Base-by-base conservation (phyloP, 64 coral and sea anemone genomes). In the Catalaphyllia jardinei region DNA sequence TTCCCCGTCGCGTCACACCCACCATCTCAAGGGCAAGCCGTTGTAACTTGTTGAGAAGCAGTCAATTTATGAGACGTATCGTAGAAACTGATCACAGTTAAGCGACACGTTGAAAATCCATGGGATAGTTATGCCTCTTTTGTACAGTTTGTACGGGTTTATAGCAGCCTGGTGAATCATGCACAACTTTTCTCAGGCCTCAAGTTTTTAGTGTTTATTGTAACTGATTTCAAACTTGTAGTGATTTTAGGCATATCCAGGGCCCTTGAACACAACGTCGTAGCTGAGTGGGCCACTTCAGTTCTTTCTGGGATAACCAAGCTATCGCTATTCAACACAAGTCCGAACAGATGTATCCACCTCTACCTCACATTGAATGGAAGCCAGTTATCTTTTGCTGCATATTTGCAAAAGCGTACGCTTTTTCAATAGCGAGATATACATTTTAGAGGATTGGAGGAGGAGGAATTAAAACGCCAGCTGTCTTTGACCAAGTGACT, bases 1-100 rank as follows among this genome's bases (percentile, higher is more conserved):
- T n/a, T n/a, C n/a, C n/a, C n/a, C n/a, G n/a, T n/a, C n/a, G n/a
- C n/a, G n/a, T n/a, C n/a, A n/a, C n/a, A n/a, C n/a, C n/a, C n/a
- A n/a, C n/a, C 86, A 93, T 11, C 86, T 78, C n/a, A 79, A 71
- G 18, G 33, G 28, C 6, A 71, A 11, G 27, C 91, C 91, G 27
- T 87, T 15, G n/a, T n/a, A n/a, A n/a, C n/a, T n/a, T n/a, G 25
- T 73, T 87, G 2, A 87, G 64, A 3, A 87, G 61, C 29, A 81
- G 39, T 27, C 83, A 92, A 51, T 62, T 20, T 52, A 57, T 29
- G 46, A 92, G 55, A 87, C 60, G 62, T 92, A 92, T 35, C 87
- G 78, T 16, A 92, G 87, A 63, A 87, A 92, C 39, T 92, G 91
- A 71, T 92, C 85, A 51, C 91, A 92, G 5, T 80, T 52, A 4